Base-by-base conservation (phyloP, 2,113 vertebrate species). In the Ctenomys sociabilis region DNA sequence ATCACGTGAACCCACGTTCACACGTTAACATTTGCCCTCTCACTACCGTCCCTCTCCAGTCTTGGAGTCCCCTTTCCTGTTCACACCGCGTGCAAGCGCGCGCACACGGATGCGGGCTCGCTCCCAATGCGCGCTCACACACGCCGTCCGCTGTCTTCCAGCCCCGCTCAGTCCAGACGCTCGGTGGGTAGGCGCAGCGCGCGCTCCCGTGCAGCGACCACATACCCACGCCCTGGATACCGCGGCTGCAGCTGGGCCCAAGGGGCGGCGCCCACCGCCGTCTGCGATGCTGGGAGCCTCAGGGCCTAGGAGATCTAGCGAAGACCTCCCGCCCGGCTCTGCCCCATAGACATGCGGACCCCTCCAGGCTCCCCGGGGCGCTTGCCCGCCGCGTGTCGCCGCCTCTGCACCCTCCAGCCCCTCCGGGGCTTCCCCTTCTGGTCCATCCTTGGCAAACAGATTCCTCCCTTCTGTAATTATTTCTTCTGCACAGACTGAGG, bases 151-250 rank as follows among this genome's bases (percentile, higher is more conserved):
- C 1, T 5, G 8, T 40, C 9, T 21, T 5, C 9, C 40, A 19
- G 1, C 26, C 30, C 0, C 0, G 54, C 61, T 35, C 37, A 32
- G 8, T 9, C 14, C 10, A 0, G 57, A 57, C 4, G 8, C 32
- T 2, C 1, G 26, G 37, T 12, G 0, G 1, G 0, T 22, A 77
- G 59, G 49, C 37, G 9, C 28, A 0, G 22, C 24, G 19, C 13
- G 0, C 12, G 14, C 10, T 49, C 26, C 16, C 0, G 1, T 0
- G 1, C 40, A 1, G 32, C 17, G 3, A 19, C 6, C 14, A 9
- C 35, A 13, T 3, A n/a, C 13, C 2, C 19, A 45, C 73, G 40
- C 73, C 10, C 73, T 77, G 73, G 26, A 26, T 28, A 17, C 28
- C 26, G 5, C 26, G 28, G 4, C 43, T 49, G 43, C 73, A 28